phyloP scores from a whole-genome alignment of 2,797 vertebrate genomes.

The Lagocephalus sceleratus region DNA sequence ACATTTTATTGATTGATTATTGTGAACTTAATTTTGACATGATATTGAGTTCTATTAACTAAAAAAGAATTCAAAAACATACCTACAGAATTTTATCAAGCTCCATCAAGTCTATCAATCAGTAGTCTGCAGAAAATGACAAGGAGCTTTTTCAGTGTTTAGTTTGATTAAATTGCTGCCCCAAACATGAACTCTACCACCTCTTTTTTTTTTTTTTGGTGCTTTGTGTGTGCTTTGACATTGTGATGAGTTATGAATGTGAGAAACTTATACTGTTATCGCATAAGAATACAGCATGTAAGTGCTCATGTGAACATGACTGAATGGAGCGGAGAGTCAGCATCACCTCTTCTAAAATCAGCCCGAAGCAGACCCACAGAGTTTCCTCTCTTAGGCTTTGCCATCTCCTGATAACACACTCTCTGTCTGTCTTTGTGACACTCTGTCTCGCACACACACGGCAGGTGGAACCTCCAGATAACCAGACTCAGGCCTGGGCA shows the following conservation, averaged over 20 bases:
- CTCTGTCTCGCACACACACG: slow-evolving; percentile 12
- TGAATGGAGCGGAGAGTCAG: slow-evolving; percentile 4
- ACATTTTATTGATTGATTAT: too few relatives aligned
- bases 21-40: too few relatives aligned
- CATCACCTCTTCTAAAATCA: slow-evolving; percentile 51
- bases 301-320: slow-evolving; percentile 1
- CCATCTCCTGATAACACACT: slow-evolving; percentile 54
- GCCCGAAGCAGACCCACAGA: slow-evolving; percentile 48
- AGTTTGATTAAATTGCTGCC: too few relatives aligned
- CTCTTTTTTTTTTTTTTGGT: too few relatives aligned
- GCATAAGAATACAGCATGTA: slow-evolving; percentile 1
- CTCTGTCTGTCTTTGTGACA: slow-evolving; percentile 13
- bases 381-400: slow-evolving; percentile 60
- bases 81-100: too few relatives aligned
- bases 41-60: too few relatives aligned
- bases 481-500: slow-evolving; percentile 45
- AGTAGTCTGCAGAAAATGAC: too few relatives aligned
- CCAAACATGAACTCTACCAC: neutral
- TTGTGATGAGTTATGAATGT: slow-evolving; percentile 22
- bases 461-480: slow-evolving; percentile 61
- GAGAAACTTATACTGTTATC: slow-evolving; percentile 16
- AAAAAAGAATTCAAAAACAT: too few relatives aligned
- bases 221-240: slow-evolving; percentile 25
- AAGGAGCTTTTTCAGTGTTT: too few relatives aligned
- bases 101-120: too few relatives aligned